Evolutionary conservation across 1,140 invertebrate species (phyloP).

Genomic region (Sitobion miscanthi): DNA sequence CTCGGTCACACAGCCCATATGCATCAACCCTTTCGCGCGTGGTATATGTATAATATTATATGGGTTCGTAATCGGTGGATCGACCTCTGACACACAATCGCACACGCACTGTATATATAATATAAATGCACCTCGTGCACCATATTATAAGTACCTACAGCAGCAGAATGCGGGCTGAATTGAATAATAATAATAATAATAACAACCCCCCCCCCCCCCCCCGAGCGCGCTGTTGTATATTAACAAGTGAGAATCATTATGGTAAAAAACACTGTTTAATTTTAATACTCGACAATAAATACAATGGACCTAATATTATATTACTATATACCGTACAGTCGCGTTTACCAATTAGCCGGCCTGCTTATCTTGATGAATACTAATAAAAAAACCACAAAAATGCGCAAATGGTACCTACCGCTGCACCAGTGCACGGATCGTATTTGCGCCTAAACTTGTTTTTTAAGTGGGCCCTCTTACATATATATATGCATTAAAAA

Average conservation of each 20-base stretch:
- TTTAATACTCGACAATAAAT: constrained; percentile 47
- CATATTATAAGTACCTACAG: not conserved
- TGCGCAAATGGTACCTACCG: not conserved
- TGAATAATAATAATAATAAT: constrained; percentile 45
- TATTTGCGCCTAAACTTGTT: constrained; percentile 26
- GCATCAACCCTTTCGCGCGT: constrained; percentile 48
- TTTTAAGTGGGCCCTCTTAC: constrained; percentile 30
- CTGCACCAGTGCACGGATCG: not conserved
- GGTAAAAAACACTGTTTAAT: constrained; percentile 38
- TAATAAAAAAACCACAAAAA: constrained; percentile 49
- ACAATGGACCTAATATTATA: constrained; percentile 1
- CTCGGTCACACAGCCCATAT: constrained; percentile 56
- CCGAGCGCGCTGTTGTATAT: not conserved
- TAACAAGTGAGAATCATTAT: constrained; percentile 43
- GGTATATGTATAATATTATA: constrained; percentile 13
- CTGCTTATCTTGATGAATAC: constrained; percentile 42
- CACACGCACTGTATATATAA: constrained; percentile 4
- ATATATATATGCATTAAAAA: not conserved
- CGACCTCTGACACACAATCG: constrained; percentile 53
- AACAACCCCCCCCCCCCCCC: not conserved
- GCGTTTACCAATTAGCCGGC: constrained; percentile 40
- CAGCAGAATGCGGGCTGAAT: constrained; percentile 40
- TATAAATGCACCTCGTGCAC: not conserved
- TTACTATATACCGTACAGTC: not conserved
- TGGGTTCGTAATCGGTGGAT: constrained; percentile 49